These are phyloP conservation scores for Dinoponera quadriceps DNA, from an alignment of 1,140 invertebrate species.

Conservation along the genomic window DNA sequence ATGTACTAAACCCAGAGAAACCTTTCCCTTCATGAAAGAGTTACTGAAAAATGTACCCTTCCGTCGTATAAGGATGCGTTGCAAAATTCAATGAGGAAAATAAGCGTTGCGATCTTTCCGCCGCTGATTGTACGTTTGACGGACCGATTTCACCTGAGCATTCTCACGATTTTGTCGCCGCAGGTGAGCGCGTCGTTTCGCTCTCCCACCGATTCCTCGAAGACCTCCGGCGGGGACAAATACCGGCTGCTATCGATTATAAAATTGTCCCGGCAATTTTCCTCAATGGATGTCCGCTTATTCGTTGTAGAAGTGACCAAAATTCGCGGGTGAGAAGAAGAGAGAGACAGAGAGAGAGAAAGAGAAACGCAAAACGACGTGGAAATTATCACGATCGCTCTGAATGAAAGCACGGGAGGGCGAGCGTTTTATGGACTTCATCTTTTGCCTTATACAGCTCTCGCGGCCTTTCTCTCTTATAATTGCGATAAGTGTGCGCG, in stretches of 20 bases:
- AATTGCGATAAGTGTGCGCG: background rate
- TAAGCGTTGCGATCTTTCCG: too few species aligned
- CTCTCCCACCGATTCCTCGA: constrained; percentile 15
- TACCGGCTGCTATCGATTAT: constrained; percentile 33
- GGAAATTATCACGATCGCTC: constrained; percentile 52
- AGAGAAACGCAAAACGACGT: background rate
- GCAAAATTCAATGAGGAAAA: too few species aligned
- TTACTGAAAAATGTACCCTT: too few species aligned
- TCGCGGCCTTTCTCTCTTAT: background rate
- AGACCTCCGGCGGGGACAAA: constrained; percentile 17
- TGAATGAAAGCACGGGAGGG: constrained; percentile 17
- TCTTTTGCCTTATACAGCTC: background rate
- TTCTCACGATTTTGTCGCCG: constrained; percentile 1
- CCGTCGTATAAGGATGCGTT: too few species aligned
- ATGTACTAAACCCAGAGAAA: too few species aligned
- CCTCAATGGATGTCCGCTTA: constrained; percentile 51
- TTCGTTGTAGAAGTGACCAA: constrained; percentile 15
- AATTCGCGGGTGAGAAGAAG: background rate
- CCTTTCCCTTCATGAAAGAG: too few species aligned
- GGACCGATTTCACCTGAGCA: background rate
- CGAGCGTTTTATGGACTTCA: background rate
- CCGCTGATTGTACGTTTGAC: too few species aligned
- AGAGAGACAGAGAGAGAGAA: too few species aligned
- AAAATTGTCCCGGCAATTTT: constrained; percentile 58
- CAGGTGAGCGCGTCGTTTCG: background rate